These are phyloP conservation scores for Solea senegalensis DNA, from an alignment of 2,113 vertebrate species.

Conservation along the genomic window DNA sequence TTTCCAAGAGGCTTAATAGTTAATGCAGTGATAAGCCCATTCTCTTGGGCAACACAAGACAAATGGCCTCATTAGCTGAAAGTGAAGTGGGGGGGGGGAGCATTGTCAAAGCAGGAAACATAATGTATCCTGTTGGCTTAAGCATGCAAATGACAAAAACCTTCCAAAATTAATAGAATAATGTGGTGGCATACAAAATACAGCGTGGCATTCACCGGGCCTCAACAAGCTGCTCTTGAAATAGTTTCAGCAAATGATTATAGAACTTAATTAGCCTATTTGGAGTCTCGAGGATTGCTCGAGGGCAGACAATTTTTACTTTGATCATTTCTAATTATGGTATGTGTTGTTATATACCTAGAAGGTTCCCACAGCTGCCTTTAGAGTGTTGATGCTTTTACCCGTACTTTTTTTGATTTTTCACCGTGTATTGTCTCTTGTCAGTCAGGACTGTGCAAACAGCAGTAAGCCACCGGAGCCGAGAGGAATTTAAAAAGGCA, in stretches of 20 bases:
- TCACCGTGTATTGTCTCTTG: neutral
- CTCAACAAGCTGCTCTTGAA: constrained; percentile 39
- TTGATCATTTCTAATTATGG: neutral
- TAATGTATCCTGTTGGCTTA: constrained; percentile 63
- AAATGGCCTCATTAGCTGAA: constrained; percentile 73
- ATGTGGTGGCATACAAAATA: constrained; percentile 38
- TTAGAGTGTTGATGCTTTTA: constrained; percentile 9
- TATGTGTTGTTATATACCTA: neutral
- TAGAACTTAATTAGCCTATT: constrained; percentile 35
- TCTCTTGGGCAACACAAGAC: constrained; percentile 65
- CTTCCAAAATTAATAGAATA: constrained; percentile 55
- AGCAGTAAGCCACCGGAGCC: constrained; percentile 13
- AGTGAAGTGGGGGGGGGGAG: constrained; percentile 51
- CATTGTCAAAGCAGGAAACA: constrained; percentile 63
- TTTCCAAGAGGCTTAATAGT: constrained; percentile 53
- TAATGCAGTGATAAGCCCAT: constrained; percentile 69
- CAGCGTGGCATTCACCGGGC: constrained; percentile 25
- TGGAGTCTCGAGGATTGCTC: constrained; percentile 10
- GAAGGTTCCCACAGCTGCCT: neutral
- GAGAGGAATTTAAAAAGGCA: constrained; percentile 29
- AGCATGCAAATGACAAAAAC: constrained; percentile 59
- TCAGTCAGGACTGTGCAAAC: constrained; percentile 23
- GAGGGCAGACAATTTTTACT: neutral
- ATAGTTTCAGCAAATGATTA: constrained; percentile 25
- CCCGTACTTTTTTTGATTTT: neutral